Evolutionary conservation across 2,113 vertebrate genomes (phyloP), one percentile per base, ranked within the genome.

Genomic region (Tretioscincus oriximinensis): DNA sequence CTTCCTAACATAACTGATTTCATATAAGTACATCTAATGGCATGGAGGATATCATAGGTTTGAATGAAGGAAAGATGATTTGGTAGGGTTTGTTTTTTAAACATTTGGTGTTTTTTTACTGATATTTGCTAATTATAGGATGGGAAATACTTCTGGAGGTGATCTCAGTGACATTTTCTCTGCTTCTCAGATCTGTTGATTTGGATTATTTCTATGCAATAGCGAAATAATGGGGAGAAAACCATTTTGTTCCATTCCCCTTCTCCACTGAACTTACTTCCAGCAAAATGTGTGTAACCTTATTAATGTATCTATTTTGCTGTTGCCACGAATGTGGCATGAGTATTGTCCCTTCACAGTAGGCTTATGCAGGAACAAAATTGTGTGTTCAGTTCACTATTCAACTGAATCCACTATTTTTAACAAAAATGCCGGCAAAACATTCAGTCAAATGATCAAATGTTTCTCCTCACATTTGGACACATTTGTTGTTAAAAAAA

Each of bases 51-150:
- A 7, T 82, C 78, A 89, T 77, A 78, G 83, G 80, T 14, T 77
- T 81, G 85, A 88, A 61, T 58, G 86, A 49, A 9, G 22, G 78
- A 20, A 67, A 67, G 22, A n/a, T 47, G 49, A 85, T 86, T 31
- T 84, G 61, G 18, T 26, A 58, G n/a, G n/a, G 6, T 2, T 77
- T 41, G 35, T 41, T 41, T 41, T 41, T 41, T 41, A 41, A 41
- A 41, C 63, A 68, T 72, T 73, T 63, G 74, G 77, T 86, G 76
- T 83, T 90, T 88, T 69, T 83, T 77, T 1, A 7, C 54, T 84
- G 88, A 90, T 90, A 85, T 80, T 87, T 83, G 74, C 72, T 89
- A 85, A 89, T 90, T 89, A 78, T 83, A 85, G 28, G 71, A 31
- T n/a, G 51, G 61, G 84, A 84, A 83, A 90, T 20, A 26, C 45